These are phyloP conservation scores for Drosophila arawakana DNA, from an alignment of 1,140 invertebrate species.

Conservation along the genomic window DNA sequence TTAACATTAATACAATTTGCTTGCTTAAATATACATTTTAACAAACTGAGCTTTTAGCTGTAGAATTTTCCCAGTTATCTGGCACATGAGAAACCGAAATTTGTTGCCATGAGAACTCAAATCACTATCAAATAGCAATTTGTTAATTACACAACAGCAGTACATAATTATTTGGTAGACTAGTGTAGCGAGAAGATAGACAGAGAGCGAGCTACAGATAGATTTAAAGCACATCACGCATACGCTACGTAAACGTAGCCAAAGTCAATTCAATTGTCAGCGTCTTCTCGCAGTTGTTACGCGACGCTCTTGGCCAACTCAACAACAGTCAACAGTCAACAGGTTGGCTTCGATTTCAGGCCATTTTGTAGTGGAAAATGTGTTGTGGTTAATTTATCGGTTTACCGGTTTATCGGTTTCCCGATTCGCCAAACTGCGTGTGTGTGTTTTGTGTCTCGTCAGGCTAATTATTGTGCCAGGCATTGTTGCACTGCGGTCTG, in stretches of 20 bases:
- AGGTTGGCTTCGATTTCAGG: constrained; percentile 43
- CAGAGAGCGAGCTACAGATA: too few relatives aligned
- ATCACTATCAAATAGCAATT: constrained; percentile 13
- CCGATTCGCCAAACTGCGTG: neutral
- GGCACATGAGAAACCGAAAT: constrained; percentile 31
- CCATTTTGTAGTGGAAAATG: neutral
- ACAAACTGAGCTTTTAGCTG: neutral
- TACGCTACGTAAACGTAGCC: constrained; percentile 50
- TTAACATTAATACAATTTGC: neutral
- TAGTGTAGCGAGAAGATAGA: constrained; percentile 35
- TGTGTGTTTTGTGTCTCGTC: neutral
- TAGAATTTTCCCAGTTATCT: constrained; percentile 20
- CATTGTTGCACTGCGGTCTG: constrained; percentile 11
- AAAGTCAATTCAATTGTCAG: constrained; percentile 29
- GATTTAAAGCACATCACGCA: constrained; percentile 48
- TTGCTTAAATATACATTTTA: neutral
- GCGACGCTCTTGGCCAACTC: constrained; percentile 53
- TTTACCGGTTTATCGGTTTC: constrained; percentile 7
- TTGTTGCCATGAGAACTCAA: constrained; percentile 14
- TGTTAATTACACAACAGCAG: constrained; percentile 13
- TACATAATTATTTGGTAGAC: constrained; percentile 27
- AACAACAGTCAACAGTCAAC: constrained; percentile 36
- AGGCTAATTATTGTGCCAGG: constrained; percentile 14
- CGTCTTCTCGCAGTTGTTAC: constrained; percentile 54
- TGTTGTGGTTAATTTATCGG: constrained; percentile 11